Evolutionary conservation across 2,888 invertebrate species (phyloP).

Genomic region (Scaptodrosophila latifasciaeformis): DNA sequence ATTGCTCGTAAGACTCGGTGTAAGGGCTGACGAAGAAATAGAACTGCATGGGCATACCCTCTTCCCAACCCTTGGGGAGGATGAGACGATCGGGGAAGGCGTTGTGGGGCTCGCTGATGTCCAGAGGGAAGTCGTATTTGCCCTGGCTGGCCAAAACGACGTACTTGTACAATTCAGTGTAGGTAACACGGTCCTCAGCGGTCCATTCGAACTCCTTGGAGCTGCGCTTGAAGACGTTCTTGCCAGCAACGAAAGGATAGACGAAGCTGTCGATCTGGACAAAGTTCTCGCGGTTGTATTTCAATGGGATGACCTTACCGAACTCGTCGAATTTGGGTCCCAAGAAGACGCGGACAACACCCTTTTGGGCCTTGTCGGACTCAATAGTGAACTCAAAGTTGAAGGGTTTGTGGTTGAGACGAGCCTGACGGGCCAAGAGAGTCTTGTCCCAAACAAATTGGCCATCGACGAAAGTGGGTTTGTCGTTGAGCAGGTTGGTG

Average conservation of each 20-base stretch:
- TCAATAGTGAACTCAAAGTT: slow-evolving; percentile 77
- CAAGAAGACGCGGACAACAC: slow-evolving; percentile 81
- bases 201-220: slow-evolving; percentile 81
- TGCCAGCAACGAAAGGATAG: slow-evolving; percentile 79
- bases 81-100: slow-evolving; percentile 84
- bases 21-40: slow-evolving; percentile 80
- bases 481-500: slow-evolving; percentile 78
- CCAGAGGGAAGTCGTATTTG: slow-evolving; percentile 76
- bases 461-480: slow-evolving; percentile 75
- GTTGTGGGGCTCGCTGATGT: slow-evolving; percentile 78
- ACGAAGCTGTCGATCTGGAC: slow-evolving; percentile 80
- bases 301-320: slow-evolving; percentile 78
- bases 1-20: slow-evolving; percentile 76
- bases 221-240: slow-evolving; percentile 81
- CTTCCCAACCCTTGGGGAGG: slow-evolving; percentile 82
- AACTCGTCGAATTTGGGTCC: slow-evolving; percentile 82
- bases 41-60: slow-evolving; percentile 81
- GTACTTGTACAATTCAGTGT: slow-evolving; percentile 80
- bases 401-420: slow-evolving; percentile 81
- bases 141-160: slow-evolving; percentile 79
- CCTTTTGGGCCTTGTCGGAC: slow-evolving; percentile 78
- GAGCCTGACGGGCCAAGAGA: slow-evolving; percentile 78
- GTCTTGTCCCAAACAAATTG: slow-evolving; percentile 65
- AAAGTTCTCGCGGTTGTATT: slow-evolving; percentile 79
- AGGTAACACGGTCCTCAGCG: slow-evolving; percentile 80